A percentile compares a stretch with the other conserved stretches of the same genome.
These are phyloP conservation scores for Mus spicilegus DNA, from an alignment of 2,113 vertebrate species.

Conservation along the genomic window DNA sequence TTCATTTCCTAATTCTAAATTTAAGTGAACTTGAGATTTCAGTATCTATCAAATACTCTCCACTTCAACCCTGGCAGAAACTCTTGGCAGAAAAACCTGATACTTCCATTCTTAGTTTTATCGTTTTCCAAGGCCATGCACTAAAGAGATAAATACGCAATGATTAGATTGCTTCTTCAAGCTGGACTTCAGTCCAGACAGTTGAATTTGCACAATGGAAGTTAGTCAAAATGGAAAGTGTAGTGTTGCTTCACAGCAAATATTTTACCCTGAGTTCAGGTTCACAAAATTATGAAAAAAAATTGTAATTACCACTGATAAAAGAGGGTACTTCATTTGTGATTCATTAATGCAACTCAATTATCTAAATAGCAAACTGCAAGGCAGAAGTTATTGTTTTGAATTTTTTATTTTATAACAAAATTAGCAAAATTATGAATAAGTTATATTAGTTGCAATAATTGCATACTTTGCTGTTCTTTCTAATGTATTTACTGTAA, in stretches of 20 bases:
- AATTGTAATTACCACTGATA: background rate
- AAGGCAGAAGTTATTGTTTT: background rate
- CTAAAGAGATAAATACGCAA: slow-evolving; percentile 49
- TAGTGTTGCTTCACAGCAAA: background rate
- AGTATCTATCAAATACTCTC: slow-evolving; percentile 15
- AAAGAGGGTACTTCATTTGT: slow-evolving; percentile 16
- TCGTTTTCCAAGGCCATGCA: slow-evolving; percentile 16
- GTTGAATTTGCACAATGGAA: slow-evolving; percentile 66
- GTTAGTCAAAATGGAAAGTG: slow-evolving; percentile 28
- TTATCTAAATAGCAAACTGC: slow-evolving; percentile 7
- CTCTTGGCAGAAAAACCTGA: too few species aligned
- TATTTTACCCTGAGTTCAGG: slow-evolving; percentile 33
- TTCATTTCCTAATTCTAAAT: slow-evolving; percentile 15
- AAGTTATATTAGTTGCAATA: background rate
- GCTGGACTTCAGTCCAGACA: slow-evolving; percentile 47
- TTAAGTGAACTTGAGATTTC: slow-evolving; percentile 48
- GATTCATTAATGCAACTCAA: background rate
- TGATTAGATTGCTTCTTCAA: slow-evolving; percentile 67
- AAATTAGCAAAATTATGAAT: slow-evolving; percentile 31
- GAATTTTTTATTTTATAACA: background rate
- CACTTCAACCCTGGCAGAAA: slow-evolving; percentile 9
- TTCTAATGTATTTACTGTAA: background rate
- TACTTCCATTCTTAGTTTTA: slow-evolving; percentile 43
- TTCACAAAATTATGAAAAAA: slow-evolving; percentile 51
- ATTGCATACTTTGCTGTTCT: background rate